Evolutionary conservation across 2,797 vertebrate species (phyloP), one percentile per base, ranked within the genome.

Genomic region (Tokudaia muenninki): DNA sequence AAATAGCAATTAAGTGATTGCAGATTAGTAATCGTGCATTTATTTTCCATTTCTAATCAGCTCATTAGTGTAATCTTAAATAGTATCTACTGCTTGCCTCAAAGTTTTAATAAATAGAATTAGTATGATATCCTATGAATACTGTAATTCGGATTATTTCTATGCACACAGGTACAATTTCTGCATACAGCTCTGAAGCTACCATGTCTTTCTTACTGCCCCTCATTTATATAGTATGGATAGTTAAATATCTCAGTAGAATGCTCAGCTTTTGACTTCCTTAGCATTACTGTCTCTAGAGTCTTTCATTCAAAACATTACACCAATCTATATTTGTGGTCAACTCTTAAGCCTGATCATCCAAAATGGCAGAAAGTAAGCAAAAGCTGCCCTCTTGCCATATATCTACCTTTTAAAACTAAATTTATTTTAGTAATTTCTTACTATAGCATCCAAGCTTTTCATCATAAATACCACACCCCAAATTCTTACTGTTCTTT

Each of bases 1-100:
- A 83, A 65, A 47, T 41, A 55, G 67, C 37, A 93, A 87, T 93
- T 84, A 80, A 95, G 82, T 84, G 77, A 81, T 93, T 94, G 44
- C 31, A 67, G 72, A 12, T 92, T 93, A 96, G 29, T 79, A 59
- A 67, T 74, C 22, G 75, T 34, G 89, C 6, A 57, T 95, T 94
- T 92, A 81, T 11, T 93, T 90, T 61, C 1, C 81, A 80, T 10
- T 44, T 96, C 10, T 80, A 93, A 94, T 96, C 78, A 74, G 17
- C 81, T 93, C 84, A 79, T 93, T 78, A 37, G 34, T 81, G 26
- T 72, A 77, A 87, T 93, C 24, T 90, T 88, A 83, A 95, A 70
- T 82, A 91, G 89, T 41, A 47, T 4, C 41, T 84, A 91, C 61
- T 91, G 26, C 83, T 95, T 95, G 52, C 34, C 55, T 31, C 29